phyloP scores from a whole-genome alignment of 1,140 invertebrate genomes.

The Batillaria attramentaria region DNA sequence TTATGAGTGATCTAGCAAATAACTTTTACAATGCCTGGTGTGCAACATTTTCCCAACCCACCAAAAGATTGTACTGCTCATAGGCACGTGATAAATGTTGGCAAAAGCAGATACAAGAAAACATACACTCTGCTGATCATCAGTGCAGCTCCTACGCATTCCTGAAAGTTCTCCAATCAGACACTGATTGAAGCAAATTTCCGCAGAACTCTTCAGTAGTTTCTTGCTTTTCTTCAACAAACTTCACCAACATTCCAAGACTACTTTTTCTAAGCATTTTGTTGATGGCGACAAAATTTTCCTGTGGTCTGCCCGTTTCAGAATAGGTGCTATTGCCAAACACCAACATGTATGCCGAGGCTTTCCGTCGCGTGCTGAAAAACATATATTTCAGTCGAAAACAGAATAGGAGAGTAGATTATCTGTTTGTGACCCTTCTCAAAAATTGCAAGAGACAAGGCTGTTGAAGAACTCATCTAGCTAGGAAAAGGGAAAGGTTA shows the following conservation, averaged over 20 bases:
- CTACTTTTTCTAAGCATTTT: not conserved
- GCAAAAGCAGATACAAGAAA: not conserved
- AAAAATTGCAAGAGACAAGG: no score
- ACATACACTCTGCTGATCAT: not conserved
- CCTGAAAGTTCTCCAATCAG: not conserved
- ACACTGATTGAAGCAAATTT: not conserved
- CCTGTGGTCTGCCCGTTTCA: not conserved
- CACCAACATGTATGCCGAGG: not conserved
- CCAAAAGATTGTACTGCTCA: not conserved
- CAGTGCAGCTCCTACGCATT: not conserved
- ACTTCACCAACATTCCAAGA: not conserved
- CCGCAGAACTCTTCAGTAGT: not conserved
- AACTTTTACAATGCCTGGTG: constrained; percentile 4
- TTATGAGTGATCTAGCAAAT: not conserved
- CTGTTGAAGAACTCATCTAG: no score
- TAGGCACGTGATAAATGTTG: not conserved
- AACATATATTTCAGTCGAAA: no score
- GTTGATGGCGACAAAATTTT: not conserved
- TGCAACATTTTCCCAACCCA: not conserved
- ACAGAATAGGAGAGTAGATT: no score
- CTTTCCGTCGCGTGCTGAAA: not conserved
- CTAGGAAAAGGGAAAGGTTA: no score
- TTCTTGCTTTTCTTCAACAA: not conserved
- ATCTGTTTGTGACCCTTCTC: no score
- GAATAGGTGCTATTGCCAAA: not conserved